Evolutionary conservation across 2,113 vertebrate species (phyloP).

Genomic region (Piaya cayana): DNA sequence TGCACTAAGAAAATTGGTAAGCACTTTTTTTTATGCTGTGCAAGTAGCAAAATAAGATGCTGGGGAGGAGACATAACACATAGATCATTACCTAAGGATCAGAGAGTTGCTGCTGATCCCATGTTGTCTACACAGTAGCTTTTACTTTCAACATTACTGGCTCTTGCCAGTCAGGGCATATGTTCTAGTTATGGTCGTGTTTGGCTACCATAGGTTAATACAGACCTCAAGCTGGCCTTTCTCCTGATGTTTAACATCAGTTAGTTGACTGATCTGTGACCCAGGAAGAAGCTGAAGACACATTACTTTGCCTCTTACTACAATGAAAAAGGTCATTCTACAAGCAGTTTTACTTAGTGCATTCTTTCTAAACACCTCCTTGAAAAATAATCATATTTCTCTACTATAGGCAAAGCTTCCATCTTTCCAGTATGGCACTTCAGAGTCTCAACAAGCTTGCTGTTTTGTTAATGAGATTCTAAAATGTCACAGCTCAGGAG

Average conservation of each 20-base stretch:
- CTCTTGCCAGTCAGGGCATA: not conserved
- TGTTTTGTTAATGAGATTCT: not conserved
- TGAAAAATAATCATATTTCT: not conserved
- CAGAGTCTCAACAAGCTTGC: not conserved
- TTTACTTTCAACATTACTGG: not conserved
- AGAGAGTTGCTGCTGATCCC: not conserved
- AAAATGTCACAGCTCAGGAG: not conserved
- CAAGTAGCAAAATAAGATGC: constrained; percentile 30
- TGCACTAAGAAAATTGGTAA: constrained; percentile 5
- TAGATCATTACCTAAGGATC: not conserved
- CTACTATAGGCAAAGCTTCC: not conserved
- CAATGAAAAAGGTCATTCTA: not conserved
- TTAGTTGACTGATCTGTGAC: not conserved
- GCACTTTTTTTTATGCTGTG: not conserved
- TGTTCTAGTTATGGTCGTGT: not conserved
- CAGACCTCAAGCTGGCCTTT: not conserved
- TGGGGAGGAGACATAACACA: not conserved
- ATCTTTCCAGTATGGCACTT: not conserved
- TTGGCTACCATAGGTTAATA: not conserved
- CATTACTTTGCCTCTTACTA: not conserved
- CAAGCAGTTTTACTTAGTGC: not conserved
- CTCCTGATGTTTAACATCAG: not conserved
- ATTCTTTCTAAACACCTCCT: not conserved
- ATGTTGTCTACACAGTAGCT: not conserved
- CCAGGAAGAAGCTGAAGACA: not conserved